Evolutionary conservation across 2,888 invertebrate species (phyloP).

Genomic region (Polyploca ridens): DNA sequence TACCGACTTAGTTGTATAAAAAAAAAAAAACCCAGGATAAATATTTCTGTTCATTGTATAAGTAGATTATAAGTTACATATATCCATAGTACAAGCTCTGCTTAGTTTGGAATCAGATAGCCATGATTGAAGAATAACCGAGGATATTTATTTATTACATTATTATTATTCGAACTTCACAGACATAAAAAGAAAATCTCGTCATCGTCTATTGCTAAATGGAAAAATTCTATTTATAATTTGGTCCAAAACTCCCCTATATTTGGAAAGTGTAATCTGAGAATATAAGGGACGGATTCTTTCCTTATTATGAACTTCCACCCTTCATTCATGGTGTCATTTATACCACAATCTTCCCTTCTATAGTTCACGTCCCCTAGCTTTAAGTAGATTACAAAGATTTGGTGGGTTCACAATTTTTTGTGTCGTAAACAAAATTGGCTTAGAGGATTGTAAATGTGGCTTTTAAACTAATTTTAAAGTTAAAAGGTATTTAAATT

Average conservation of each 20-base stretch:
- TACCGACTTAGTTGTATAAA: too few relatives aligned
- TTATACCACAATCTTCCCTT: slow-evolving; percentile 38
- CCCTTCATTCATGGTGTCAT: slow-evolving; percentile 34
- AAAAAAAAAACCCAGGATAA: too few relatives aligned
- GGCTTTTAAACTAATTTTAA: neutral
- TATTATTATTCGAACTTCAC: too few relatives aligned
- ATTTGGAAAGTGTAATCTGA: slow-evolving; percentile 41
- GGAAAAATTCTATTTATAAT: slow-evolving; percentile 11
- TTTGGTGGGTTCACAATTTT: slow-evolving; percentile 23
- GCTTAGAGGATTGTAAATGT: neutral
- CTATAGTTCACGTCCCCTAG: slow-evolving; percentile 25
- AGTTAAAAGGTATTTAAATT: too few relatives aligned
- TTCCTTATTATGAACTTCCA: slow-evolving; percentile 40
- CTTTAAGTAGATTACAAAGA: slow-evolving; percentile 34
- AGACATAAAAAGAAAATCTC: too few relatives aligned
- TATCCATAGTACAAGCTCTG: too few relatives aligned
- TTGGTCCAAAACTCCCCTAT: slow-evolving; percentile 30
- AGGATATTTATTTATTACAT: too few relatives aligned
- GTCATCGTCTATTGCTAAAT: neutral
- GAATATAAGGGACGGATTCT: slow-evolving; percentile 31
- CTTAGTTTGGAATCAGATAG: too few relatives aligned
- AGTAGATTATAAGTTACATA: too few relatives aligned
- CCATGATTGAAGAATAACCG: too few relatives aligned
- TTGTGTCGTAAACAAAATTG: slow-evolving; percentile 7
- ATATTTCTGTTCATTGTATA: too few relatives aligned